Conservation (phyloP, 2,113 vertebrate species). For the Cervus canadensis region DNA sequence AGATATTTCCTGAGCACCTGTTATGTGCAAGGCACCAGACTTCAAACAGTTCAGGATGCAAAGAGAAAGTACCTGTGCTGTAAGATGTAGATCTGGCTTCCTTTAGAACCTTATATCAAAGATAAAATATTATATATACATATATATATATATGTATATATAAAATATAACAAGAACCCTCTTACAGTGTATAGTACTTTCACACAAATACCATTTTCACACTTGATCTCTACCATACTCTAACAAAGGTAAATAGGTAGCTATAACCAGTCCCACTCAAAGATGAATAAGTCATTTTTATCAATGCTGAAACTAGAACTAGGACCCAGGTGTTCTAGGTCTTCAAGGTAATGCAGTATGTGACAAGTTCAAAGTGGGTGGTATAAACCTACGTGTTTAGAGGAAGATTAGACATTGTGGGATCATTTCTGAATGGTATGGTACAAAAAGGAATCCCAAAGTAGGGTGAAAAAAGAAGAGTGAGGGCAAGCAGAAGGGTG, state of each 20-base stretch:
- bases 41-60: not conserved
- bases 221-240: not conserved
- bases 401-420: not conserved
- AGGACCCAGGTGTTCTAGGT: not conserved
- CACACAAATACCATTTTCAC: not conserved
- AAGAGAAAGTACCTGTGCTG: not conserved
- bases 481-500: not conserved
- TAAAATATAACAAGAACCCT: not conserved
- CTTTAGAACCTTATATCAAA: not conserved
- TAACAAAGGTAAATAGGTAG: not conserved
- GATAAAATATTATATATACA: not conserved
- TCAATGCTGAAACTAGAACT: not conserved
- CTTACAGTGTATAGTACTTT: not conserved
- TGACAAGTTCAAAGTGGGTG: not conserved
- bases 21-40: not conserved
- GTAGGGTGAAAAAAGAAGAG: not conserved
- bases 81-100: not conserved
- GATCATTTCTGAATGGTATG: not conserved
- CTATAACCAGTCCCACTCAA: not conserved
- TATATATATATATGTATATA: not conserved
- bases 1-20: not conserved
- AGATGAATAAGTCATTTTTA: not conserved
- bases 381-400: not conserved
- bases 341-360: not conserved
- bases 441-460: not conserved